Base-by-base conservation (phyloP, 2,797 vertebrate species). In the Cygnus olor region DNA sequence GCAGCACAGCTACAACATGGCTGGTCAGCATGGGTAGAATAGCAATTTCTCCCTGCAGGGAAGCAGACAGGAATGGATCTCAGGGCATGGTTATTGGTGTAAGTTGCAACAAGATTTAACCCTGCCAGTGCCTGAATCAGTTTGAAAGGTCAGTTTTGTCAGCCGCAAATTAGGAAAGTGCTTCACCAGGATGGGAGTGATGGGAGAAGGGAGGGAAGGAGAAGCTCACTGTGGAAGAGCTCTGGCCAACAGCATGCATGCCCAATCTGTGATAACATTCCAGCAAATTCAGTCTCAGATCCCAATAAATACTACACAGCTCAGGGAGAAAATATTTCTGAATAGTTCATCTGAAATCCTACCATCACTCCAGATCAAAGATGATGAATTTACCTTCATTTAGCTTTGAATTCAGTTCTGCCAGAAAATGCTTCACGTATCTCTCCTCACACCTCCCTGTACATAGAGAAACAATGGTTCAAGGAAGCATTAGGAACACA, bases 361-460 rank as follows among this genome's bases (percentile, higher is more conserved):
- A n/a, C 11, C 18, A 60, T 63, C 17, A 11, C 13, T 64, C 54
- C 68, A 76, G 47, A 56, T 76, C 20, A 60, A 74, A 64, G 5
- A 40, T 15, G 34, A 64, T 5, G 20, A 25, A 38, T 81, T 60
- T 65, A 60, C 44, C 25, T 74, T 65, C 6, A 1, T 58, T 60
- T 70, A 54, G 47, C 25, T 77, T 73, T 42, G 45, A 73, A 77
- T 44, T 77, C 64, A 45, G 70, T 12, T 8, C 22, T 1, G 0
- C 77, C 12, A 63, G n/a, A 58, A 79, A 84, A 40, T 0, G 0
- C 34, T 69, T 63, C n/a, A 20, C 40, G 10, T 10, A 16, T 4
- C 16, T 32, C n/a, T 45, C 74, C 63, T 53, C 21, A 54, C 14
- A 10, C 32, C 25, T 66, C 15, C 17, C 8, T 28, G 17, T 44